Evolutionary conservation across 1,140 invertebrate species (phyloP).

Genomic region (silkworm (Bombyx mori)): ASM3026992v2 NC_085109.1:113001-113500

Average conservation of each 20-base stretch:
- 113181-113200: constrained; percentile 96
- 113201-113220: constrained; percentile 97
- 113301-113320: constrained; percentile 5
- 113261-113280: constrained; percentile 98
- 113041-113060: no score
- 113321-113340: not conserved
- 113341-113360: not conserved
- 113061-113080: no score
- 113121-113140: not conserved
- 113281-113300: constrained; percentile 98
- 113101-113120: not conserved
- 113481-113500: no score
- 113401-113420: no score
- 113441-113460: no score
- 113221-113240: constrained; percentile 99
- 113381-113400: no score
- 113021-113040: no score
- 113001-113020: no score
- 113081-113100: no score
- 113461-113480: no score
- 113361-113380: not conserved
- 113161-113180: constrained; percentile 96
- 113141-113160: constrained; percentile 85
- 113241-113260: constrained; percentile 97
- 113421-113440: no score